phyloP scores from a whole-genome alignment of 92 coral and sea anemone species.

The Paramuricea clavata region DNA sequence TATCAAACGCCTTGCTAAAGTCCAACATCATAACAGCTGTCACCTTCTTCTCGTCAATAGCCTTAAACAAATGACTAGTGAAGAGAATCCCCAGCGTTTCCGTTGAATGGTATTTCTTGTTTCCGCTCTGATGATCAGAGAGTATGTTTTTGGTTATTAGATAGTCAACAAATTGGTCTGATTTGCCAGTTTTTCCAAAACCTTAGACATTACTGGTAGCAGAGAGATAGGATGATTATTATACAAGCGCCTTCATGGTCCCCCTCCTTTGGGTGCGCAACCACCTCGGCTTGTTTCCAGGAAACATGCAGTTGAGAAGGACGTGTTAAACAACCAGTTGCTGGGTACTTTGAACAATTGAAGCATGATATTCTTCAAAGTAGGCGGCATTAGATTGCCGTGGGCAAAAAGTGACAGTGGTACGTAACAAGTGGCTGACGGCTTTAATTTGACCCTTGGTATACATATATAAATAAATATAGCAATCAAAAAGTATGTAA shows the following conservation, averaged over 20 bases:
- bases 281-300: too few species aligned
- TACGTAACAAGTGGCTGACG: too few species aligned
- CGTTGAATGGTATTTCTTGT: slow-evolving; percentile 45
- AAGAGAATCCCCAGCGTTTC: slow-evolving; percentile 38
- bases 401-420: too few species aligned
- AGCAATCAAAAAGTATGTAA: too few species aligned
- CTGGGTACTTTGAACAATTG: too few species aligned
- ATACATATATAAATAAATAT: too few species aligned
- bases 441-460: too few species aligned
- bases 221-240: slow-evolving; percentile 41
- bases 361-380: too few species aligned
- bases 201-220: slow-evolving; percentile 53
- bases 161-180: slow-evolving; percentile 31
- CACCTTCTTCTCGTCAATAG: slow-evolving; percentile 52
- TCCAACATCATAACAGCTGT: slow-evolving; percentile 59
- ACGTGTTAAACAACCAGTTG: too few species aligned
- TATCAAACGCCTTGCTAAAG: slow-evolving; percentile 66
- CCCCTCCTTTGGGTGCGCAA: slow-evolving; percentile 51
- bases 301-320: too few species aligned
- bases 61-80: slow-evolving; percentile 25
- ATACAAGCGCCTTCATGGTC: slow-evolving; percentile 48
- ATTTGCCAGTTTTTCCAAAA: slow-evolving; percentile 23
- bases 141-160: slow-evolving; percentile 11
- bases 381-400: too few species aligned
- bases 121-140: slow-evolving; percentile 49